Conservation (phyloP, 2,113 vertebrate genomes). For the Catharus bicknelli region DNA sequence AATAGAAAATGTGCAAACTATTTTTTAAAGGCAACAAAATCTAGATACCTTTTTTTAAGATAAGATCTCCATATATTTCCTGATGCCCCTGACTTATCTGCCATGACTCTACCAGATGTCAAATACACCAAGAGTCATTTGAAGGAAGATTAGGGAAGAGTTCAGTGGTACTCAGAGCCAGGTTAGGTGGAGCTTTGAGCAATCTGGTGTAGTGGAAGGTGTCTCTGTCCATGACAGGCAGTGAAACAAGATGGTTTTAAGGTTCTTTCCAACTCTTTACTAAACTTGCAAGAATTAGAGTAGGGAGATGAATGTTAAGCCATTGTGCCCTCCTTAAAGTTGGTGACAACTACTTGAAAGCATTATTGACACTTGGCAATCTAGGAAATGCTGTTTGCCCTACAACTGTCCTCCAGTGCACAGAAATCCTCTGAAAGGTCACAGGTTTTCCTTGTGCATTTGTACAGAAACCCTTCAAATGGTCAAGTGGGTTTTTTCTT, state of each 20-base stretch:
- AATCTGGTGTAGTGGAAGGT: neutral
- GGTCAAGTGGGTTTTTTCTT: neutral
- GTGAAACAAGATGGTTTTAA: neutral
- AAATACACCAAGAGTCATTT: neutral
- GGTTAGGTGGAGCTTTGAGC: neutral
- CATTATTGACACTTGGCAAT: rapidly evolving
- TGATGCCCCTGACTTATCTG: neutral
- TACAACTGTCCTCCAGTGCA: neutral
- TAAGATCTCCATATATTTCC: neutral
- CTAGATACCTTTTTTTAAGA: neutral
- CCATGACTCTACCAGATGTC: neutral
- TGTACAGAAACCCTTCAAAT: neutral
- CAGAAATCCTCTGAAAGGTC: neutral
- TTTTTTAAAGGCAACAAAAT: neutral
- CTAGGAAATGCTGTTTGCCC: neutral
- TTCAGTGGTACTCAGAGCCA: neutral
- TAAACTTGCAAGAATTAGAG: neutral
- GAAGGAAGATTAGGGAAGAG: neutral
- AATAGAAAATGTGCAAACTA: neutral
- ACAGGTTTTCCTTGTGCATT: neutral
- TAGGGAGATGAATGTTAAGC: neutral
- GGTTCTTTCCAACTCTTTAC: neutral
- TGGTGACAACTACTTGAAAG: neutral
- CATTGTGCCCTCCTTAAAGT: neutral
- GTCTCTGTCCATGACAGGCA: neutral